Evolutionary conservation across 2,113 vertebrate genomes (phyloP).

Genomic region (Heterotilapia buettikoferi): DNA sequence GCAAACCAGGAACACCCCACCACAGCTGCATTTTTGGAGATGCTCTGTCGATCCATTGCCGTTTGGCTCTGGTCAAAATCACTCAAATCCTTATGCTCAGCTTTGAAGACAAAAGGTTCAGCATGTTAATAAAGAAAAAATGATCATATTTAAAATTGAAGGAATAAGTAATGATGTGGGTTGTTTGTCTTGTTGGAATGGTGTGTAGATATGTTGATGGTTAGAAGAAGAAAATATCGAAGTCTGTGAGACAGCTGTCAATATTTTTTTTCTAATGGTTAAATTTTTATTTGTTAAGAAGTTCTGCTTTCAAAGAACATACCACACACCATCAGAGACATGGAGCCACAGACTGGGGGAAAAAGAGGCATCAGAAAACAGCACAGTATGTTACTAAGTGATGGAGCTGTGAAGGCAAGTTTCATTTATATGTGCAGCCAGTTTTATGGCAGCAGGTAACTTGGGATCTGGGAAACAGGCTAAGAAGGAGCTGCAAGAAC

Average conservation of each 20-base stretch:
- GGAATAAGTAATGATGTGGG: background rate
- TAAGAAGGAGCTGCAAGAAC: background rate
- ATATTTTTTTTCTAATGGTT: background rate
- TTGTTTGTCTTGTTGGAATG: background rate
- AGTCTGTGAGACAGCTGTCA: background rate
- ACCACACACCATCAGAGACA: background rate
- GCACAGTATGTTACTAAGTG: background rate
- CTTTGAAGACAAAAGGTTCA: background rate
- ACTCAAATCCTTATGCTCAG: background rate
- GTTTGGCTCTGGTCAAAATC: background rate
- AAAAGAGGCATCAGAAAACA: background rate
- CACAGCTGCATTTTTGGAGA: background rate
- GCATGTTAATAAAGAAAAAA: background rate
- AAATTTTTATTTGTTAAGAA: accelerated
- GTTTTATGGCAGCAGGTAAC: background rate
- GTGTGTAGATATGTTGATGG: accelerated
- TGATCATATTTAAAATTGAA: accelerated
- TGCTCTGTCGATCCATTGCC: background rate
- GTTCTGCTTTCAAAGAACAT: background rate
- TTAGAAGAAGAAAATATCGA: background rate
- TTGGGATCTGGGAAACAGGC: background rate
- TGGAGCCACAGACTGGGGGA: accelerated
- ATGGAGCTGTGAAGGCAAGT: background rate
- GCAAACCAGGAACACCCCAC: background rate
- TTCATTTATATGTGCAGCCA: background rate